Evolutionary conservation across 2,888 invertebrate species (phyloP).

Genomic region (Habroteleia sp.): DNA sequence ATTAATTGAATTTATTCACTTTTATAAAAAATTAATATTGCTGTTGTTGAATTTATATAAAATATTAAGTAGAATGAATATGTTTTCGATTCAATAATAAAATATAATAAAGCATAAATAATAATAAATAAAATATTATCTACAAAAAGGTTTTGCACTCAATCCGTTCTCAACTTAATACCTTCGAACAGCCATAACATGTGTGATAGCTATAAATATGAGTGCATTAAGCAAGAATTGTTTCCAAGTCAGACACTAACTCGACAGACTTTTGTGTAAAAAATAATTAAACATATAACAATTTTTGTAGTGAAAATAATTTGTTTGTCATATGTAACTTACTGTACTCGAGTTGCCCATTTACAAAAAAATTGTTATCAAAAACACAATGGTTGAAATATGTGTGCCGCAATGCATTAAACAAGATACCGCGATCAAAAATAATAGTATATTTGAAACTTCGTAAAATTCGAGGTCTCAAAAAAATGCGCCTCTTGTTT

Average conservation of each 20-base stretch:
- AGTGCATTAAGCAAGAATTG: not conserved
- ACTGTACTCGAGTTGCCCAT: not conserved
- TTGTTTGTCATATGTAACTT: slow-evolving; percentile 4
- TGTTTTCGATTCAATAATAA: no score
- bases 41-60: no score
- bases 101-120: no score
- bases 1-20: no score
- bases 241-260: not conserved
- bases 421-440: slow-evolving; percentile 25
- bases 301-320: not conserved
- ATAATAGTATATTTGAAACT: slow-evolving; percentile 32
- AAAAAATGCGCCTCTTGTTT: slow-evolving; percentile 7
- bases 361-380: slow-evolving; percentile 5
- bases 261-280: no score
- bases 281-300: no score
- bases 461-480: slow-evolving; percentile 24
- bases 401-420: slow-evolving; percentile 11
- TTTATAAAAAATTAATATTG: no score
- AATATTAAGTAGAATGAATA: no score
- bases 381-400: slow-evolving; percentile 8
- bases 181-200: slow-evolving; percentile 6
- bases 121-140: no score
- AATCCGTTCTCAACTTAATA: not conserved
- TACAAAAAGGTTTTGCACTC: slow-evolving; percentile 6
- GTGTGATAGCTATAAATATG: slow-evolving; percentile 5